Conservation (phyloP, 1,140 invertebrate species). For the Popillia japonica region DNA sequence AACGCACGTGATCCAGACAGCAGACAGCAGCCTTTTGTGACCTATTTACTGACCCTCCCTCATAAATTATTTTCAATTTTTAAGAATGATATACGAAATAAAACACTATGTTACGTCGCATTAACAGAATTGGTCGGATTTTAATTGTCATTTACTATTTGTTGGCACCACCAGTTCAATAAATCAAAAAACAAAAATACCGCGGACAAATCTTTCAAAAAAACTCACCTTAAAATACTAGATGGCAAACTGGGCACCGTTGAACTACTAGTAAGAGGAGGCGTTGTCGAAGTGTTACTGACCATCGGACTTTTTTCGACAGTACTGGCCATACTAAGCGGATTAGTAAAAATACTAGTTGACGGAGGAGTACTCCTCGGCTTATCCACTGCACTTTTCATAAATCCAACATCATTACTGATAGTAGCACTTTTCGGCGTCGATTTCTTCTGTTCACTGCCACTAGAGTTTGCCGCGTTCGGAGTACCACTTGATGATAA, state of each 20-base stretch:
- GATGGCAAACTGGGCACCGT: constrained; percentile 57
- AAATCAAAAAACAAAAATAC: neutral
- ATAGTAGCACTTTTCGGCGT: constrained; percentile 40
- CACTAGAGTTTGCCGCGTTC: constrained; percentile 37
- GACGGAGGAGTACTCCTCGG: constrained; percentile 49
- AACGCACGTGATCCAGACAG: too few species aligned
- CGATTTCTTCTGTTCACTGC: constrained; percentile 44
- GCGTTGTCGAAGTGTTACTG: constrained; percentile 49
- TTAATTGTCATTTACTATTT: too few species aligned
- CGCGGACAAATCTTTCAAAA: neutral
- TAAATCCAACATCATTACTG: constrained; percentile 51
- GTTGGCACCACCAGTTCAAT: neutral
- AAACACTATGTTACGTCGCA: too few species aligned
- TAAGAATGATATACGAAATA: too few species aligned
- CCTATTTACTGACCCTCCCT: too few species aligned
- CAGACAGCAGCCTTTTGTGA: too few species aligned
- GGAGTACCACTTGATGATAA: constrained; percentile 38
- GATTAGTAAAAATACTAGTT: constrained; percentile 58
- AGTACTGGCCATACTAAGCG: constrained; percentile 56
- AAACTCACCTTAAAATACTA: constrained; percentile 63
- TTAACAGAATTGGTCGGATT: too few species aligned
- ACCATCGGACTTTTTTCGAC: constrained; percentile 50
- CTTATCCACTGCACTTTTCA: constrained; percentile 50
- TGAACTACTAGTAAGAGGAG: constrained; percentile 51
- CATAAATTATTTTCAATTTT: too few species aligned